Conservation (phyloP, 2,113 vertebrate species). For the Azemiops feae region DNA sequence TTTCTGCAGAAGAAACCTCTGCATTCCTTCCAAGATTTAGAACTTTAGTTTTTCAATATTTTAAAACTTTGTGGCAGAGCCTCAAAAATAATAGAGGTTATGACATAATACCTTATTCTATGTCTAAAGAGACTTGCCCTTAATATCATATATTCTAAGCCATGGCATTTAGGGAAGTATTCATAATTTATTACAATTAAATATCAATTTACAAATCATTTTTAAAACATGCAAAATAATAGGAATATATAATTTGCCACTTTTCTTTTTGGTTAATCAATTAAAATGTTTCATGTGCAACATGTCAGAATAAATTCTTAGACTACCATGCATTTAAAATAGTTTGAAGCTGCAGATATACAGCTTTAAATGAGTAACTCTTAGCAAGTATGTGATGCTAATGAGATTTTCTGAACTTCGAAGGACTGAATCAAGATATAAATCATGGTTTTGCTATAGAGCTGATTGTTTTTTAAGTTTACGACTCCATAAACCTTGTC, state of each 20-base stretch:
- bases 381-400: slow-evolving; percentile 53
- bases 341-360: slow-evolving; percentile 22
- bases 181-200: slow-evolving; percentile 15
- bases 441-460: slow-evolving; percentile 61
- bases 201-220: neutral
- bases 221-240: neutral
- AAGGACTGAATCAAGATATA: slow-evolving; percentile 50
- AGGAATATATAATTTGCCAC: neutral
- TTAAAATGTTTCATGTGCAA: slow-evolving; percentile 40
- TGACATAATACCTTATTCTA: neutral
- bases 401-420: slow-evolving; percentile 57
- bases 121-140: neutral
- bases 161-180: slow-evolving; percentile 11
- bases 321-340: slow-evolving; percentile 8
- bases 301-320: slow-evolving; percentile 30
- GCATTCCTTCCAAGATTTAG: neutral
- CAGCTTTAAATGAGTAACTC: slow-evolving; percentile 24
- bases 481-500: slow-evolving; percentile 63
- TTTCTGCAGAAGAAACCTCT: neutral
- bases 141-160: slow-evolving; percentile 14
- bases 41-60: neutral
- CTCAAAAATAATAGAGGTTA: neutral
- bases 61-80: neutral
- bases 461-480: slow-evolving; percentile 60
- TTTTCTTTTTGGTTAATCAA: slow-evolving; percentile 12